These are phyloP conservation scores for Boulengeromyrus knoepffleri DNA, from an alignment of 2,113 vertebrate genomes.

Conservation along the genomic window DNA sequence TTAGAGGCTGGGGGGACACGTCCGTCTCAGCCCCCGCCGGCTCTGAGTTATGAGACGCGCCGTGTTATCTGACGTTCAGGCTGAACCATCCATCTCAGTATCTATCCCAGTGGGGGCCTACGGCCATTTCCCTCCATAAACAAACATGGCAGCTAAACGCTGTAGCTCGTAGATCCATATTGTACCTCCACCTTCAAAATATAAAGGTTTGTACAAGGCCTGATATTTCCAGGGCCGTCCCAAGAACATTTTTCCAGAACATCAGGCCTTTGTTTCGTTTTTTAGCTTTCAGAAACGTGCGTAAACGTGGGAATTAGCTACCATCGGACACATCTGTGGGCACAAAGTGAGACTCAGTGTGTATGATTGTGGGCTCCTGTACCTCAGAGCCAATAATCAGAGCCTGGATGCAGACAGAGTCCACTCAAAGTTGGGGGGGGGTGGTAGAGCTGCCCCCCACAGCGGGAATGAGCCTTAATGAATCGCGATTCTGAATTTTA, in stretches of 20 bases:
- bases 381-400: not conserved
- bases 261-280: not conserved
- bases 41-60: not conserved
- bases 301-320: not conserved
- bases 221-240: not conserved
- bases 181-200: not conserved
- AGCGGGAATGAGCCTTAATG: not conserved
- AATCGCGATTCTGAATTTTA: not conserved
- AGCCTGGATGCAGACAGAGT: not conserved
- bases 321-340: too few species aligned
- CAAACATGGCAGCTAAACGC: not conserved
- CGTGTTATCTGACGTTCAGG: not conserved
- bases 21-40: too few species aligned
- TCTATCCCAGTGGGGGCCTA: not conserved
- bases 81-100: not conserved
- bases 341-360: not conserved
- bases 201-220: not conserved
- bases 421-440: not conserved
- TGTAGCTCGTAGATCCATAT: not conserved
- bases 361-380: not conserved
- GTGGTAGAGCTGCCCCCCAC: not conserved
- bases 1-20: not conserved
- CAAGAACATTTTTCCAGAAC: not conserved
- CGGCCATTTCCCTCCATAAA: not conserved
- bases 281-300: not conserved